Base-by-base conservation (phyloP, 2,113 vertebrate genomes). In the Bos javanicus region DNA sequence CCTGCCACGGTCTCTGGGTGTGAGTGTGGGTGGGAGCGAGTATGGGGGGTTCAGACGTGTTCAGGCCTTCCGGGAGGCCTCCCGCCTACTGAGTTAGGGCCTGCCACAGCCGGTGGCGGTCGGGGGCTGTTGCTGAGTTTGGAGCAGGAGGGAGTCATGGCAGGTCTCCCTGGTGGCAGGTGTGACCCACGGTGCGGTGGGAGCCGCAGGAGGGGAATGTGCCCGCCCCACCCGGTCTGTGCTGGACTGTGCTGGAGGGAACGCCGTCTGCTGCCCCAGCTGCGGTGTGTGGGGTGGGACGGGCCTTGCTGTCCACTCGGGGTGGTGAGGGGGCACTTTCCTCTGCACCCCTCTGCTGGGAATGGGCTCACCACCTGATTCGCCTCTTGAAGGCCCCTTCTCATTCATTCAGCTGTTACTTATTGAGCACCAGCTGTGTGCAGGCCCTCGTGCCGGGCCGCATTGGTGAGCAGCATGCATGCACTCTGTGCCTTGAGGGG, bases 141-240 rank as follows among this genome's bases (percentile, higher is more conserved):
- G 60, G 50, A 48, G n/a, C 56, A 25, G 85, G 48, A 21, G 50
- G 13, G 57, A 57, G 1, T 14, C 23, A 3, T 19, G 52, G 89
- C 36, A n/a, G 78, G 36, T n/a, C 33, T 52, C 56, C 54, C 62
- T 23, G 56, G 17, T 1, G 1, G 81, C 10, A 46, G 39, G 7
- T 7, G n/a, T 59, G 90, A 25, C 28, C 5, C 0, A 10, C 2
- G 30, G 17, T n/a, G 3, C 0, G 2, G 1, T 2, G 26, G 52
- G 57, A 39, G 28, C 9, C 4, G 15, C 54, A 7, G 13, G 28
- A 25, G 50, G 25, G 19, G 33, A 26, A 17, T 3, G 28, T 3
- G 33, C 25, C 25, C 0, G 17, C 52, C 28, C 12, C 16, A 11
- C 33, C 36, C 19, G 2, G 67, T 3, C 39, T 78, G n/a, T 25